Conservation (phyloP, 2,113 vertebrate genomes). For the Okapia johnstoni region DNA sequence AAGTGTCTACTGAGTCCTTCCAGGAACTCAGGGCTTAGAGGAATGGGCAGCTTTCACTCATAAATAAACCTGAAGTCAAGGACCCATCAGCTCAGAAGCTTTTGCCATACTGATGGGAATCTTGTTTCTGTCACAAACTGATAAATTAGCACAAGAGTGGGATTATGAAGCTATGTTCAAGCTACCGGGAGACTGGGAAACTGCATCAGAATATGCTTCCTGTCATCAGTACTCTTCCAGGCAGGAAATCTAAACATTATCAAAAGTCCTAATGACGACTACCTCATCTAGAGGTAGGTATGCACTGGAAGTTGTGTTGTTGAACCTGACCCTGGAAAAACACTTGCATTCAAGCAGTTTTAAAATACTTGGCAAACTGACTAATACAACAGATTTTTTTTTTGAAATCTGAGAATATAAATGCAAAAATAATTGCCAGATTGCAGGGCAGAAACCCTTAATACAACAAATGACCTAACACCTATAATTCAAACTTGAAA, state of each 20-base stretch:
- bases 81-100: not conserved
- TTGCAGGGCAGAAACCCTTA: not conserved
- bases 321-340: not conserved
- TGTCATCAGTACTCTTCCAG: not conserved
- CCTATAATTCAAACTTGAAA: not conserved
- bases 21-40: not conserved
- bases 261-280: not conserved
- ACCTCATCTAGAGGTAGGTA: not conserved
- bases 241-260: not conserved
- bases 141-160: not conserved
- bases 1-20: not conserved
- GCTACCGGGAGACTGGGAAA: not conserved
- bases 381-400: not conserved
- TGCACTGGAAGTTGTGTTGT: not conserved
- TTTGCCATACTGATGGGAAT: not conserved
- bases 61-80: not conserved
- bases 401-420: not conserved
- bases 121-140: conserved; percentile 13
- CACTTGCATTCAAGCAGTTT: not conserved
- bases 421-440: not conserved
- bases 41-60: not conserved
- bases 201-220: not conserved
- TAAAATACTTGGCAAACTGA: not conserved
- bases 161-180: not conserved
- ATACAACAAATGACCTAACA: not conserved